Percentiles rank a stretch among this genome's conserved stretches.
Conservation (phyloP, 2,113 vertebrate species). For the Lipophrys pholis region DNA sequence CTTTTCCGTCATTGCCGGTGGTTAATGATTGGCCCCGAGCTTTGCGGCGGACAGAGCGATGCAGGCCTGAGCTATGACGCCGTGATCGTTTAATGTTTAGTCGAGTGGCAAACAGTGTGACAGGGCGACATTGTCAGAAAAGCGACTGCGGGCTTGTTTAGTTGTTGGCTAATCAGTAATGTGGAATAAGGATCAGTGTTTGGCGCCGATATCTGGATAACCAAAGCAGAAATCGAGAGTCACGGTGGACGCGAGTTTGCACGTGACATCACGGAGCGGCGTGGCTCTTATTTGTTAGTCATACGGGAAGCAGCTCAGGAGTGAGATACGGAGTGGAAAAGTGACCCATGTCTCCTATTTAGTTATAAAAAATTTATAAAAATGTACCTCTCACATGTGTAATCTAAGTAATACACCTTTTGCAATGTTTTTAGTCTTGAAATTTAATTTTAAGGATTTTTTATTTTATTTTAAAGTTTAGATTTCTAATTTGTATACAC, state of each 20-base stretch:
- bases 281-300: too few species aligned
- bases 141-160: constrained; percentile 34
- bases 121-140: constrained; percentile 22
- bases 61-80: constrained; percentile 46
- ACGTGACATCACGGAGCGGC: too few species aligned
- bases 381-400: too few species aligned
- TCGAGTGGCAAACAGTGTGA: constrained; percentile 51
- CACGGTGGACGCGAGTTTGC: neutral
- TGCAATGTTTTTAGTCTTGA: too few species aligned
- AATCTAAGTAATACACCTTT: too few species aligned
- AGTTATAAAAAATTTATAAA: too few species aligned
- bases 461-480: too few species aligned
- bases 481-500: too few species aligned
- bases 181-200: constrained; percentile 23
- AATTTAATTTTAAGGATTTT: too few species aligned
- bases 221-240: neutral
- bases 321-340: too few species aligned
- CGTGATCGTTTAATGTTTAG: constrained; percentile 76
- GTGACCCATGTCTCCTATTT: too few species aligned
- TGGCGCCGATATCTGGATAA: constrained; percentile 12
- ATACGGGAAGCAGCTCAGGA: too few species aligned
- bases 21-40: constrained; percentile 47
- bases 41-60: constrained; percentile 1
- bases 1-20: neutral
- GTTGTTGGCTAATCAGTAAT: constrained; percentile 70